phyloP scores from a whole-genome alignment of 2,113 vertebrate species.

The Damaliscus lunatus region DNA sequence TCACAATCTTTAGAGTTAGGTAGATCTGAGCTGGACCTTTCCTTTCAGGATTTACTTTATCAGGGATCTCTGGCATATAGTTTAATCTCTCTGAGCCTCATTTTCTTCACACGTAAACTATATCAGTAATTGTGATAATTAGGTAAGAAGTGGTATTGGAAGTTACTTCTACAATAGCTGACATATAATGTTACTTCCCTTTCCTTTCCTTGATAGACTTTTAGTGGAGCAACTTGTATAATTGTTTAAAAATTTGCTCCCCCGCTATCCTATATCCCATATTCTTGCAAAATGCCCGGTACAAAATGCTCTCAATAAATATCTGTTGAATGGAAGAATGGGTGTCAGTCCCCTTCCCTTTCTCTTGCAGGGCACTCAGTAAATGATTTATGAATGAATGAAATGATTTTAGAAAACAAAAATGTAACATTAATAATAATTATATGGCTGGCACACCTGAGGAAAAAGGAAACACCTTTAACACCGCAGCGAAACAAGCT shows the following conservation, averaged over 20 bases:
- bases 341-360: background rate
- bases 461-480: background rate
- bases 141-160: background rate
- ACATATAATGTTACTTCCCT: background rate
- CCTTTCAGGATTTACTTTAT: background rate
- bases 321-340: background rate
- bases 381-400: background rate
- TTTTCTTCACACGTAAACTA: background rate
- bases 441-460: background rate
- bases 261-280: background rate
- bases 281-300: background rate
- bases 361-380: background rate
- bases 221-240: background rate
- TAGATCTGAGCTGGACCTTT: constrained; percentile 17
- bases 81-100: background rate
- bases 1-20: background rate
- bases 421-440: background rate
- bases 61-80: background rate
- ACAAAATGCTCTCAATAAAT: background rate
- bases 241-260: background rate
- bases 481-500: background rate
- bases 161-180: background rate
- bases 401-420: constrained; percentile 4
- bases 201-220: background rate
- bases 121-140: background rate